Evolutionary conservation across 2,113 vertebrate species (phyloP).

Genomic region (Gnathonemus echidnorhynchus): DNA sequence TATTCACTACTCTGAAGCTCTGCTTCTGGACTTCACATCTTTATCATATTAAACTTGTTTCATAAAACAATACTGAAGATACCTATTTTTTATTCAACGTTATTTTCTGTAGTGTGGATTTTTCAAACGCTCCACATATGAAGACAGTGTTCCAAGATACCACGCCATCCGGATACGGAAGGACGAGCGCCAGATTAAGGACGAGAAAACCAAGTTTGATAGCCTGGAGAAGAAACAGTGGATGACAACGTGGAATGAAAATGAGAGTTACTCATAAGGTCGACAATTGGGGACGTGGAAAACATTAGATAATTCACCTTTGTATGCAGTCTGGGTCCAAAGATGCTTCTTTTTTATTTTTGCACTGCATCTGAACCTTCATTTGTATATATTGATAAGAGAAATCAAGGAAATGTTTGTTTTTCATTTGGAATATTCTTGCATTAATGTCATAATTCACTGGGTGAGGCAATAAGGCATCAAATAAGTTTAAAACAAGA

Average conservation of each 20-base stretch:
- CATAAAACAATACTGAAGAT: neutral
- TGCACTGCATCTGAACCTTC: conserved; percentile 31
- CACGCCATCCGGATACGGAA: conserved; percentile 83
- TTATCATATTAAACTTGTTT: neutral
- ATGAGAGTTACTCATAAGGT: conserved; percentile 79
- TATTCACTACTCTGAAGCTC: neutral
- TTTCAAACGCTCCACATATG: conserved; percentile 85
- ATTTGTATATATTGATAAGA: conserved; percentile 20
- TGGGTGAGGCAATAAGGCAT: neutral
- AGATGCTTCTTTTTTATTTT: conserved; percentile 19
- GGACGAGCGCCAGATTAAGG: conserved; percentile 67
- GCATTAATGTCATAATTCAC: conserved; percentile 5
- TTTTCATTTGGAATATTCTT: neutral
- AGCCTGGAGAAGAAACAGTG: conserved; percentile 79
- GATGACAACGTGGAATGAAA: conserved; percentile 86
- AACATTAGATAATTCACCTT: neutral
- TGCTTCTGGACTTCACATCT: neutral
- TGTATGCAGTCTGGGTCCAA: conserved; percentile 9
- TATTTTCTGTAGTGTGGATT: conserved; percentile 74
- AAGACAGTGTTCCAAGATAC: conserved; percentile 83
- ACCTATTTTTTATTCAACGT: conserved; percentile 10
- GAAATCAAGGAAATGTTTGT: conserved; percentile 1
- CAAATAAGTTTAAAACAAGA: neutral
- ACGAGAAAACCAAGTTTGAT: conserved; percentile 56
- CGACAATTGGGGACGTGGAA: conserved; percentile 15